Evolutionary conservation across 2,888 invertebrate genomes (phyloP).

Genomic region (Brachylomia viminalis): DNA sequence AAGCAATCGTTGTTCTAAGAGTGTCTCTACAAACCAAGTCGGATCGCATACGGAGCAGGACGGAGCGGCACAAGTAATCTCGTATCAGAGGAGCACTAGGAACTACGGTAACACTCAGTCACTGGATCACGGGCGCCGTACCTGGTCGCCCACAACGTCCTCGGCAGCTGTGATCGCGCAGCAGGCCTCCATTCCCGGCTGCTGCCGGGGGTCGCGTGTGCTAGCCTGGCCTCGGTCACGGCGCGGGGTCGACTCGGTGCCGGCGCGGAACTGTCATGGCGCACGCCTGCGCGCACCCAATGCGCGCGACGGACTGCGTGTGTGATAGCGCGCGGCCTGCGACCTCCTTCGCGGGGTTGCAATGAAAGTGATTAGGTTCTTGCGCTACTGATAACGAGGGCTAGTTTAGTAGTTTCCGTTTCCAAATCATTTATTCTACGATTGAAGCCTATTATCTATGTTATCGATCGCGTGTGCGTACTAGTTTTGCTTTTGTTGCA

Average conservation of each 20-base stretch:
- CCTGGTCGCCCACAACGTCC: slow-evolving; percentile 90
- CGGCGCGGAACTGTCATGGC: slow-evolving; percentile 71
- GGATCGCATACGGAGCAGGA: slow-evolving; percentile 68
- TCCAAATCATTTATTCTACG: slow-evolving; percentile 66
- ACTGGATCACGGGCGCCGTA: slow-evolving; percentile 71
- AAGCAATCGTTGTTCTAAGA: slow-evolving; percentile 44
- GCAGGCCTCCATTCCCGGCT: slow-evolving; percentile 89
- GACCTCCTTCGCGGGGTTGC: slow-evolving; percentile 87
- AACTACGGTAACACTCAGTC: slow-evolving; percentile 56
- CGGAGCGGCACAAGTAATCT: slow-evolving; percentile 63
- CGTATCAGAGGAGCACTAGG: slow-evolving; percentile 64
- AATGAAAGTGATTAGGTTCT: slow-evolving; percentile 88
- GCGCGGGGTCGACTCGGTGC: slow-evolving; percentile 67
- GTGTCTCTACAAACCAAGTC: slow-evolving; percentile 74
- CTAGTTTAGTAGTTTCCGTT: slow-evolving; percentile 72
- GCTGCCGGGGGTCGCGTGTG: slow-evolving; percentile 75
- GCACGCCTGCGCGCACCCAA: slow-evolving; percentile 80
- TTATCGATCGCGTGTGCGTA: slow-evolving; percentile 7
- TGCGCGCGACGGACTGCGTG: slow-evolving; percentile 80
- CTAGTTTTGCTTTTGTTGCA: slow-evolving; percentile 23
- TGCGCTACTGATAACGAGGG: slow-evolving; percentile 88
- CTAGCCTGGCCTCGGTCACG: slow-evolving; percentile 71
- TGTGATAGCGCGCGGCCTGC: slow-evolving; percentile 79
- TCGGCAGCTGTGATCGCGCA: slow-evolving; percentile 86
- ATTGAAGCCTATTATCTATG: slow-evolving; percentile 56